Evolutionary conservation across 2,113 vertebrate genomes (phyloP).

Genomic region (Promerops cafer): DNA sequence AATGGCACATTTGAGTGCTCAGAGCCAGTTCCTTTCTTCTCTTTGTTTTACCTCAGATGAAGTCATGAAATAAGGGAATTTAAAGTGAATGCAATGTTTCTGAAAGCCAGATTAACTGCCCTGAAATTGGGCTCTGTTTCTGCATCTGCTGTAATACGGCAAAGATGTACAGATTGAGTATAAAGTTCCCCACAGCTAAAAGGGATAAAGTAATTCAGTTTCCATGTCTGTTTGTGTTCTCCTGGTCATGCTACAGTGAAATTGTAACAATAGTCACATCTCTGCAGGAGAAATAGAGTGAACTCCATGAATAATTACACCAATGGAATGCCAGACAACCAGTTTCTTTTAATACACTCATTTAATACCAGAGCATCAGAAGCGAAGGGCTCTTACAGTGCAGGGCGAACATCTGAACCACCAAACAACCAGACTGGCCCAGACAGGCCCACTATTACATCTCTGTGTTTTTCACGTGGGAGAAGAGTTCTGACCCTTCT

Average conservation of each 20-base stretch:
- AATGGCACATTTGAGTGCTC: neutral
- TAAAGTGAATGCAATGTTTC: slow-evolving; percentile 12
- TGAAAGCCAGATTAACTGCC: slow-evolving; percentile 28
- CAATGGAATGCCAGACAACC: neutral
- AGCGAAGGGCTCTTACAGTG: neutral
- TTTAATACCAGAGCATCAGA: neutral
- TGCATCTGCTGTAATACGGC: neutral
- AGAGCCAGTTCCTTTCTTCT: neutral
- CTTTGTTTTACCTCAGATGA: slow-evolving; percentile 15
- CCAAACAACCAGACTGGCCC: neutral
- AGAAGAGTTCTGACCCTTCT: neutral
- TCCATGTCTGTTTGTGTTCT: neutral
- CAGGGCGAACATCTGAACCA: neutral
- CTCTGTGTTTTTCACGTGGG: neutral
- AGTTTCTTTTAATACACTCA: neutral
- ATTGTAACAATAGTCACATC: neutral
- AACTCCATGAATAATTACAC: neutral
- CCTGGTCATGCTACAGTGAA: neutral
- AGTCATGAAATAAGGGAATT: slow-evolving; percentile 40
- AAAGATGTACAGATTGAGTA: neutral
- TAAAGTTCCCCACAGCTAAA: neutral
- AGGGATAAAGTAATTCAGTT: slow-evolving; percentile 37
- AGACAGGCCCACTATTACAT: neutral
- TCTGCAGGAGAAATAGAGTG: neutral
- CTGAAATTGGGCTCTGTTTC: neutral